Conservation (phyloP, 2,888 invertebrate species). For the Bembecia ichneumoniformis region DNA sequence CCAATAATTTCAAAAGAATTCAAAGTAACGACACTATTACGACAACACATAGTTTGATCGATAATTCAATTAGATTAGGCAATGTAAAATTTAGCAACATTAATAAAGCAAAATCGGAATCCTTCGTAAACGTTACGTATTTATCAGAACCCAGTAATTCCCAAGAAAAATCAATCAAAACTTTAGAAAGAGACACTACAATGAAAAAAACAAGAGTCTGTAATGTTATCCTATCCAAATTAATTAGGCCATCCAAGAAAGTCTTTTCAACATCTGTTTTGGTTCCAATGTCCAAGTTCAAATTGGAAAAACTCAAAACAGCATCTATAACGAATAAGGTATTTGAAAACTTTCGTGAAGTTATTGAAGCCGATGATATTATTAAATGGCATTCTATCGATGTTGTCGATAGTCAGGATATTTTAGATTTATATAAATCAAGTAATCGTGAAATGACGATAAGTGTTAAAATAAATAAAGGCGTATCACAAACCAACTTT, state of each 20-base stretch:
- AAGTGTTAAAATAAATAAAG: slow-evolving; percentile 39
- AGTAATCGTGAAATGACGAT: slow-evolving; percentile 24
- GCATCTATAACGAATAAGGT: slow-evolving; percentile 16
- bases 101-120: background rate
- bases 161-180: background rate
- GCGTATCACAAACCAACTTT: slow-evolving; percentile 44
- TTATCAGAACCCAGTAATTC: background rate
- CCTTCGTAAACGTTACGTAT: background rate
- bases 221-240: background rate
- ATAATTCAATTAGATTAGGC: background rate
- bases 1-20: background rate
- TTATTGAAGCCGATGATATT: slow-evolving; percentile 38
- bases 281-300: too few species aligned
- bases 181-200: background rate
- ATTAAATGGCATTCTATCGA: slow-evolving; percentile 50
- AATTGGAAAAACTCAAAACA: background rate
- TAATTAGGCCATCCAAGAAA: background rate
- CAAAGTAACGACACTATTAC: background rate
- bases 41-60: background rate
- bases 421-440: slow-evolving; percentile 15
- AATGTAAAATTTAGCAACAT: background rate
- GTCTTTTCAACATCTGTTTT: background rate
- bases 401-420: slow-evolving; percentile 41
- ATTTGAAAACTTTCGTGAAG: slow-evolving; percentile 41
- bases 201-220: background rate